phyloP scores from a whole-genome alignment of 2,888 invertebrate genomes.

The Stegophylla sp. region DNA sequence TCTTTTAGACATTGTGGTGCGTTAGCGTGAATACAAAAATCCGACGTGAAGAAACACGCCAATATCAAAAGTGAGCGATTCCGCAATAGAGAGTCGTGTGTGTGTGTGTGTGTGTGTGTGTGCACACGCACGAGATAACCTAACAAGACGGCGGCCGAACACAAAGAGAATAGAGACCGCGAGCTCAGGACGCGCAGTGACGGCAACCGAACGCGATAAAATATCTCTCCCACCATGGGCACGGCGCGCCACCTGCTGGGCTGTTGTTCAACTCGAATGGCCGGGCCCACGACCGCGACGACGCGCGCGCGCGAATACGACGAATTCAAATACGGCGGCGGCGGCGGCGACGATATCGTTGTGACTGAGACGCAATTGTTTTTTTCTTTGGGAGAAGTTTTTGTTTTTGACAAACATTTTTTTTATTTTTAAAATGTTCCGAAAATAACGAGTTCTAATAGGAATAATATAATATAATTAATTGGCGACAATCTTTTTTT shows the following conservation, averaged over 20 bases:
- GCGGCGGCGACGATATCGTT: neutral
- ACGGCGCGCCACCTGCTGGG: neutral
- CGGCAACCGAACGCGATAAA: slow-evolving; percentile 24
- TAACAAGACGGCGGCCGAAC: slow-evolving; percentile 43
- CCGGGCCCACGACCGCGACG: neutral
- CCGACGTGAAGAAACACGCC: neutral
- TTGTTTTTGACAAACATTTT: too few relatives aligned
- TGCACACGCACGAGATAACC: slow-evolving; percentile 45
- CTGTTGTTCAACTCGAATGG: too few relatives aligned
- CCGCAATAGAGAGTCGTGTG: neutral
- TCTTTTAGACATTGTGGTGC: slow-evolving; percentile 60
- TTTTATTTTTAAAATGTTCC: too few relatives aligned
- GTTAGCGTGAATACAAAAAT: slow-evolving; percentile 5
- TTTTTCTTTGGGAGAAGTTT: too few relatives aligned
- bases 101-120: too few relatives aligned
- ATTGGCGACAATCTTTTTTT: too few relatives aligned
- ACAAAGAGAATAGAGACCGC: slow-evolving; percentile 31
- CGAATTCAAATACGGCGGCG: neutral
- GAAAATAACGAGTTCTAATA: too few relatives aligned
- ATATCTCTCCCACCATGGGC: slow-evolving; percentile 8
- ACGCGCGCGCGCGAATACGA: neutral
- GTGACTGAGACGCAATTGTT: too few relatives aligned
- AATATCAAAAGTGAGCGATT: neutral
- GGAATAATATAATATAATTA: too few relatives aligned
- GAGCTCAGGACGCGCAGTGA: slow-evolving; percentile 19